Conservation (phyloP, 2,797 vertebrate genomes). For the Prunella strophiata region DNA sequence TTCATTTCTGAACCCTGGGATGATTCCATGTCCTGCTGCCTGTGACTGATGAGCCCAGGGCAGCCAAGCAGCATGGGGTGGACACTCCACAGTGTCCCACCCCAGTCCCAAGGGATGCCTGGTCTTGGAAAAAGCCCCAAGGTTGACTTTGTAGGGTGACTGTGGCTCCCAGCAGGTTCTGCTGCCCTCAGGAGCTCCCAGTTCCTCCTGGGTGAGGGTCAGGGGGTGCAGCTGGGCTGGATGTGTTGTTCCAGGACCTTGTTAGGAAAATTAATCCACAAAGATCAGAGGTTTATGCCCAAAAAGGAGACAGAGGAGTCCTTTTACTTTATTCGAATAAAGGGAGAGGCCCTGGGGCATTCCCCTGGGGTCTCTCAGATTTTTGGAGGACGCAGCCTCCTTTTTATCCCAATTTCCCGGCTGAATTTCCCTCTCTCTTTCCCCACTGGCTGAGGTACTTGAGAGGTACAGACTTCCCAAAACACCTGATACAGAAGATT, state of each 20-base stretch:
- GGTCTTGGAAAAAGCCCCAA: background rate
- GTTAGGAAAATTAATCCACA: too few species aligned
- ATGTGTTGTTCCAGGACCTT: background rate
- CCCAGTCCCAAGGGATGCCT: background rate
- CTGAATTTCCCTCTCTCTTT: too few species aligned
- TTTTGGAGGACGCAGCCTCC: too few species aligned
- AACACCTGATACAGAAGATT: too few species aligned
- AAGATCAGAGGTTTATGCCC: too few species aligned
- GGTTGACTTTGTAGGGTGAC: background rate
- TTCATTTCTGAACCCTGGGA: background rate
- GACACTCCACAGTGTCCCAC: fast-evolving
- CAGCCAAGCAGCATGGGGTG: fast-evolving
- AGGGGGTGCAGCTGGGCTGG: background rate
- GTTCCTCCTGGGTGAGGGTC: background rate
- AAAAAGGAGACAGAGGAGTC: too few species aligned
- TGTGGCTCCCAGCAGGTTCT: background rate
- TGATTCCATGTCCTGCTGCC: fast-evolving
- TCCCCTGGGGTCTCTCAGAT: too few species aligned
- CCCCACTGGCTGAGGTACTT: too few species aligned
- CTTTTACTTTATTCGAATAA: too few species aligned
- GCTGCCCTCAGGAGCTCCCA: background rate
- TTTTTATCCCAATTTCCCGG: too few species aligned
- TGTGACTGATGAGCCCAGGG: background rate
- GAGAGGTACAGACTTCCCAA: too few species aligned
- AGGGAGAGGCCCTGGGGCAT: too few species aligned